Percentiles rank a stretch among this genome's conserved stretches.
These are phyloP conservation scores for Tinea semifulvella DNA, from an alignment of 2,888 invertebrate species.

Conservation along the genomic window DNA sequence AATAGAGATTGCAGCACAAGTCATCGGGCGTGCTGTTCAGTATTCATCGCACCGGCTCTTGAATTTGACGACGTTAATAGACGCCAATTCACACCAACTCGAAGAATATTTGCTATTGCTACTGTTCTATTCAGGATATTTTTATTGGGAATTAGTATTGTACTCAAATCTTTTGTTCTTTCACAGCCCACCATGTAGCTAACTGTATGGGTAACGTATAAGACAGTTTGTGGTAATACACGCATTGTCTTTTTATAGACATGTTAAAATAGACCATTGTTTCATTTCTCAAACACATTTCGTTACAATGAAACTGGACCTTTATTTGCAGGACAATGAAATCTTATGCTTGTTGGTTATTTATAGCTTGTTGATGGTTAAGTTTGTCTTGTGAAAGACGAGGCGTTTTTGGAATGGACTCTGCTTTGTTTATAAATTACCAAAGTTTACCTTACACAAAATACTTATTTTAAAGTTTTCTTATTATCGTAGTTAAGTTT, in stretches of 20 bases:
- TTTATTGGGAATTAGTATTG: not conserved
- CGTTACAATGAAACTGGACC: conserved; percentile 2
- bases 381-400: too few relatives aligned
- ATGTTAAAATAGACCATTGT: conserved; percentile 12
- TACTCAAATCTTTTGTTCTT: not conserved
- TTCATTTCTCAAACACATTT: conserved; percentile 7
- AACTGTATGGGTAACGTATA: not conserved
- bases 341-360: too few relatives aligned
- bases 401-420: too few relatives aligned
- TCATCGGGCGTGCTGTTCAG: conserved; percentile 10
- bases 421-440: too few relatives aligned
- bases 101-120: not conserved
- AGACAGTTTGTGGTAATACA: conserved; percentile 6
- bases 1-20: conserved; percentile 21
- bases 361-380: too few relatives aligned
- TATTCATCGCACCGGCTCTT: conserved; percentile 1
- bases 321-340: conserved; percentile 1
- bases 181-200: not conserved
- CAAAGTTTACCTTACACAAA: too few relatives aligned
- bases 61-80: not conserved
- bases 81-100: conserved; percentile 6
- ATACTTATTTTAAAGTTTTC: not conserved
- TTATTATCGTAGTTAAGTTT: not conserved
- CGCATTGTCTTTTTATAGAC: conserved; percentile 7
- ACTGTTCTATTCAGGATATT: not conserved